Percentiles rank a stretch among this genome's conserved stretches.
Conservation (phyloP, 2,888 invertebrate genomes). For the Ectobius pallidus region DNA sequence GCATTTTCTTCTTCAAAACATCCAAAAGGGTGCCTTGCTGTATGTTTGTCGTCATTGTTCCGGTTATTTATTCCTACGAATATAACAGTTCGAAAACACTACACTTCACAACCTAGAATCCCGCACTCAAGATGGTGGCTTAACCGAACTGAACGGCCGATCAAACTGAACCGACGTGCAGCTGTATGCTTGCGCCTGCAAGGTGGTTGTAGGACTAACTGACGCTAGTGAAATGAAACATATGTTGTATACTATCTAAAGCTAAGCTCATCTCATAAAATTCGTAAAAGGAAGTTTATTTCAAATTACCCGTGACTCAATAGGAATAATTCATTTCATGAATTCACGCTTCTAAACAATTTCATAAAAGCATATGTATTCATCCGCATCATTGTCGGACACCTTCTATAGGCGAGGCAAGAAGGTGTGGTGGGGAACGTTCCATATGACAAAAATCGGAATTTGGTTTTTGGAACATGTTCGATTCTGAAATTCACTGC, state of each 20-base stretch:
- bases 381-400: background rate
- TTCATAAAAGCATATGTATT: background rate
- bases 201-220: conserved; percentile 48
- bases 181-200: conserved; percentile 52
- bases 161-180: conserved; percentile 32
- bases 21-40: conserved; percentile 94
- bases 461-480: too few relatives aligned
- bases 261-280: too few relatives aligned
- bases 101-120: conserved; percentile 32
- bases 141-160: conserved; percentile 50
- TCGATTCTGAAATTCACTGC: too few relatives aligned
- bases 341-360: too few relatives aligned
- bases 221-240: background rate
- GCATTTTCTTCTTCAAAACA: conserved; percentile 99
- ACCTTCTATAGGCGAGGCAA: background rate
- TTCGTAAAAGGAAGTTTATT: too few relatives aligned
- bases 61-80: conserved; percentile 33
- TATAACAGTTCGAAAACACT: conserved; percentile 14
- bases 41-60: conserved; percentile 84
- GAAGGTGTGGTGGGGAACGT: conserved; percentile 12
- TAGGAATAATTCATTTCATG: too few relatives aligned
- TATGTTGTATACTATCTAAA: background rate
- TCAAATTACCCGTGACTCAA: too few relatives aligned
- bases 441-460: background rate
- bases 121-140: conserved; percentile 46